Evolutionary conservation across 2,888 invertebrate genomes (phyloP).

Genomic region (Heliconius cydno): DNA sequence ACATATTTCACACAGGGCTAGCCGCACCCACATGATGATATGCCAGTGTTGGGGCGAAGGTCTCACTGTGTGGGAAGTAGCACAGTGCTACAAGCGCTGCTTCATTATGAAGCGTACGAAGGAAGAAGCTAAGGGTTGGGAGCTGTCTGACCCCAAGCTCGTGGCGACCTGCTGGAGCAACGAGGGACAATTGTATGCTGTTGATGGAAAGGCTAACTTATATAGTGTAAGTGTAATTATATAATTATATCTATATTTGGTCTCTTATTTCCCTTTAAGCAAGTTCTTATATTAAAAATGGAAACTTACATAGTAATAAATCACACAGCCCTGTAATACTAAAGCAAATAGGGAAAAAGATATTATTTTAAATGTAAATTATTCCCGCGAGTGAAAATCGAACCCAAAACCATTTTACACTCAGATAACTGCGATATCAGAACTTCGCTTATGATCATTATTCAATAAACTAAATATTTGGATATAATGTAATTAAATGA

Average conservation of each 20-base stretch:
- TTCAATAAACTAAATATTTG: not conserved
- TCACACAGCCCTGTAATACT: too few species aligned
- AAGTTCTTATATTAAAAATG: too few species aligned
- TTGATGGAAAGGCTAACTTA: conserved; percentile 64
- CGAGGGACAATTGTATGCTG: conserved; percentile 73
- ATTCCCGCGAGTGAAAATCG: not conserved
- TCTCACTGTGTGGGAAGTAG: conserved; percentile 76
- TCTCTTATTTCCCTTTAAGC: not conserved
- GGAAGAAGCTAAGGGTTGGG: conserved; percentile 63
- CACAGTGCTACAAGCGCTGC: conserved; percentile 70
- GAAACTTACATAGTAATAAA: too few species aligned
- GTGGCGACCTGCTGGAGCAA: conserved; percentile 67
- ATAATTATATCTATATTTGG: not conserved
- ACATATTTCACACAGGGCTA: conserved; percentile 58
- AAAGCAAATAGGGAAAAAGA: too few species aligned
- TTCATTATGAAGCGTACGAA: conserved; percentile 66
- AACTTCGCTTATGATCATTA: too few species aligned
- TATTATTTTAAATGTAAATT: not conserved
- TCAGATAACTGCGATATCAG: not conserved
- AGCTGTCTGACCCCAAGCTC: conserved; percentile 60
- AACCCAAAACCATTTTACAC: not conserved
- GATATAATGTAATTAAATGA: not conserved
- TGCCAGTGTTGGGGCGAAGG: conserved; percentile 76
- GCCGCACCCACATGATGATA: conserved; percentile 68
- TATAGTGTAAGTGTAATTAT: conserved; percentile 63